Base-by-base conservation (phyloP, 2,797 vertebrate species). In the Anisognathus igniventris region DNA sequence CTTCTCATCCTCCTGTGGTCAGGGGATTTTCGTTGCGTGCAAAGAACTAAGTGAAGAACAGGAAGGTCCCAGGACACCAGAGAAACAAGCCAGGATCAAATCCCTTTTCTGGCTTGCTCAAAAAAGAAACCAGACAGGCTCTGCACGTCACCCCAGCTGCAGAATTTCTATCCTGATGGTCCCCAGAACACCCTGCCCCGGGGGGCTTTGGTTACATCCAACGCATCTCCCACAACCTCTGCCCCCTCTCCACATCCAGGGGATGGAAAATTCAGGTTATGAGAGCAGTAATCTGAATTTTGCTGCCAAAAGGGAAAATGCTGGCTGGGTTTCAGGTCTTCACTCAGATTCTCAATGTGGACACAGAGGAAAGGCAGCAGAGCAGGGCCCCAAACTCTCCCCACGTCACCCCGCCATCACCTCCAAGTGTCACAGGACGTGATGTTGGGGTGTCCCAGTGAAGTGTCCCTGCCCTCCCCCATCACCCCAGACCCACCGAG, bases 21-120 rank as follows among this genome's bases (percentile, higher is more conserved):
- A 0, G 65, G 73, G 20, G 4, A 0, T 88, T 87, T 73, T 53
- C 0, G 0, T 4, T 50, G 51, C 1, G 0, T 4, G 6, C 2
- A 1, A 51, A 89, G 16, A 80, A 14, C 42, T 28, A 28, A 94
- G 12, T 0, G 1, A 80, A 50, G 54, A 93, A 95, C 27, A 40
- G 81, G 78, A 91, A 95, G 68, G 56, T 25, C 22, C 5, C 1
- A 0, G 10, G 13, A 54, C 67, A 51, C 7, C 22, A 65, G 23
- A 64, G 9, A 85, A 68, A 45, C 47, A 60, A 6, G 27, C 27
- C 7, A 6, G 1, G 13, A 60, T 64, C 68, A 86, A 67, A 74
- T 67, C 45, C 35, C 50, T 61, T 74, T 92, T 88, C 45, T 84
- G 37, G 8, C 20, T 85, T 21, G 8, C 28, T 70, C 14, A 22